Conservation (phyloP, 2,113 vertebrate species). For the Notechis scutatus region DNA sequence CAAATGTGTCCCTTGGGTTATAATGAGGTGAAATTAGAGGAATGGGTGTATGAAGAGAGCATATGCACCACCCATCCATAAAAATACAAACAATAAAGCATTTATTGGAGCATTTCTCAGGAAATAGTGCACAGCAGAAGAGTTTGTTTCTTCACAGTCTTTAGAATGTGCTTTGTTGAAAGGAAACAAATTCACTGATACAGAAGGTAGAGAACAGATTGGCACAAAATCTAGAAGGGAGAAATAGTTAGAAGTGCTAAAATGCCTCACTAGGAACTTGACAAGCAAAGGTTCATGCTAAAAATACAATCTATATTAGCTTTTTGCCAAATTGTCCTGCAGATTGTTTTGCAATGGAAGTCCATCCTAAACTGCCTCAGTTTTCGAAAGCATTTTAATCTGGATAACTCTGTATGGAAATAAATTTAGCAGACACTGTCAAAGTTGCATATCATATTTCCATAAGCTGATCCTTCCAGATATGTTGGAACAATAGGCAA, state of each 20-base stretch:
- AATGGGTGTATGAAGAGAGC: neutral
- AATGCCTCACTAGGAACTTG: neutral
- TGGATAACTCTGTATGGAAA: neutral
- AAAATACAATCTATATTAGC: neutral
- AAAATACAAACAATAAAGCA: neutral
- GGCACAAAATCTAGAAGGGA: neutral
- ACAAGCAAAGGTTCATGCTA: neutral
- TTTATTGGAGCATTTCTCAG: neutral
- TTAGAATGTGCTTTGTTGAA: neutral
- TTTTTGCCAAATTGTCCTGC: neutral
- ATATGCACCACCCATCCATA: neutral
- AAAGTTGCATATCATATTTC: neutral
- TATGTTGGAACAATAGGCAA: neutral
- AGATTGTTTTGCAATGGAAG: neutral
- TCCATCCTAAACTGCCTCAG: neutral
- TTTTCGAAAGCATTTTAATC: neutral
- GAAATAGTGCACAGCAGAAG: neutral
- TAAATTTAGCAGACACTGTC: neutral
- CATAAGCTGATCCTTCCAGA: neutral
- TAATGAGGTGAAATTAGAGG: neutral
- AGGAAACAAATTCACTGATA: conserved; percentile 2
- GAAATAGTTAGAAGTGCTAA: conserved; percentile 4
- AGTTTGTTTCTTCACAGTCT: neutral
- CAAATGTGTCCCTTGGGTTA: neutral
- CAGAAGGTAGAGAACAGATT: conserved; percentile 21